These are phyloP conservation scores for Ophioninae sp. DNA, from an alignment of 2,888 invertebrate genomes.

Conservation along the genomic window DNA sequence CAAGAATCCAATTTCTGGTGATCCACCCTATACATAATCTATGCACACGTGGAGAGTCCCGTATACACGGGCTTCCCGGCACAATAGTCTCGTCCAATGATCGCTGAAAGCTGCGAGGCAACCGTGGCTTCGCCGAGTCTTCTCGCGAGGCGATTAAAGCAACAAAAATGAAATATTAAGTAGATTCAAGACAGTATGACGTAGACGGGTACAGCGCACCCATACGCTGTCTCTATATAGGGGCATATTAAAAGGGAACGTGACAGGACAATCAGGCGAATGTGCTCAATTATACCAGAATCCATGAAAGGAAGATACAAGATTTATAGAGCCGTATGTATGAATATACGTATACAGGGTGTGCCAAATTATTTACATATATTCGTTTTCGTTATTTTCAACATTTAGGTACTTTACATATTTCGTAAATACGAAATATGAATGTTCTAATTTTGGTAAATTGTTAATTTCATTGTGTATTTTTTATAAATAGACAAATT, in stretches of 20 bases:
- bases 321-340: background rate
- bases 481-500: too few relatives aligned
- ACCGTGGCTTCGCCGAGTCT: slow-evolving; percentile 32
- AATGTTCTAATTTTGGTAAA: too few relatives aligned
- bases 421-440: too few relatives aligned
- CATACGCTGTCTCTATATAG: slow-evolving; percentile 18
- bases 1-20: too few relatives aligned
- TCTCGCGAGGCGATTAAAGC: slow-evolving; percentile 19
- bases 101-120: slow-evolving; percentile 41
- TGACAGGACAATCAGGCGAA: slow-evolving; percentile 47
- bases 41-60: too few relatives aligned
- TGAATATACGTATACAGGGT: background rate
- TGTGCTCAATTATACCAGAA: slow-evolving; percentile 44
- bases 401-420: too few relatives aligned
- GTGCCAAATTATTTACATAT: too few relatives aligned
- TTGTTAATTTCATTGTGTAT: too few relatives aligned
- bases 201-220: background rate
- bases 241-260: slow-evolving; percentile 42
- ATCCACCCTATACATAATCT: too few relatives aligned
- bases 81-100: slow-evolving; percentile 49
- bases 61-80: too few relatives aligned
- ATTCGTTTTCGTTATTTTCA: too few relatives aligned
- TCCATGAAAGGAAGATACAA: slow-evolving; percentile 38
- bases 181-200: slow-evolving; percentile 7
- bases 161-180: slow-evolving; percentile 34